Conservation (phyloP, 2,888 invertebrate species). For the Drosophila villosipedis region DNA sequence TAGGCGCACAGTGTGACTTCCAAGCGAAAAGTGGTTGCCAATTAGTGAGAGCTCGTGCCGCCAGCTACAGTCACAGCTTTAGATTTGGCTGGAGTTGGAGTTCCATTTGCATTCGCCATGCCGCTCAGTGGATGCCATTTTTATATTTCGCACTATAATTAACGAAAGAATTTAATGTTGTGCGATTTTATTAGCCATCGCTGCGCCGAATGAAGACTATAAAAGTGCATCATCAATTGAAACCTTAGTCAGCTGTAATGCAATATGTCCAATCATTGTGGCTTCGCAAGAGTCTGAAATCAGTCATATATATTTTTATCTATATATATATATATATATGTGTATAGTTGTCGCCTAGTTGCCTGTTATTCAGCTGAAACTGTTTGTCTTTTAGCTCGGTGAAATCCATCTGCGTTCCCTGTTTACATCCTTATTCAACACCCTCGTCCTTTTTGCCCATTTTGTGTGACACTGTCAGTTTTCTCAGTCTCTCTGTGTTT, state of each 20-base stretch:
- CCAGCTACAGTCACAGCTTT: slow-evolving; percentile 14
- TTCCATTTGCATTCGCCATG: slow-evolving; percentile 62
- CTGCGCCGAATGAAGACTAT: slow-evolving; percentile 2
- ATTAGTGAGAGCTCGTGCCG: slow-evolving; percentile 59
- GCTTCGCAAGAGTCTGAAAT: slow-evolving; percentile 27
- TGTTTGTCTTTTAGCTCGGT: slow-evolving; percentile 54
- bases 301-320: slow-evolving; percentile 7
- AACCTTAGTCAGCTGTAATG: slow-evolving; percentile 51
- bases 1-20: slow-evolving; percentile 82
- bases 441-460: slow-evolving; percentile 22
- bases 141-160: slow-evolving; percentile 40
- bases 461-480: slow-evolving; percentile 42
- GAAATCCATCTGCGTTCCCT: slow-evolving; percentile 51
- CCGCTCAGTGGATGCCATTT: slow-evolving; percentile 11
- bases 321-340: neutral
- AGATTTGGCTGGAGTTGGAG: neutral
- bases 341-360: slow-evolving; percentile 10
- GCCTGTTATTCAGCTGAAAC: slow-evolving; percentile 21
- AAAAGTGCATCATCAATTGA: slow-evolving; percentile 41
- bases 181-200: slow-evolving; percentile 44
- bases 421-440: slow-evolving; percentile 29
- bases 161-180: slow-evolving; percentile 30
- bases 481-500: slow-evolving; percentile 35
- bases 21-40: slow-evolving; percentile 71
- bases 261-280: slow-evolving; percentile 34